Conservation (phyloP, 2,113 vertebrate genomes). For the Pelvicachromis taeniatus region DNA sequence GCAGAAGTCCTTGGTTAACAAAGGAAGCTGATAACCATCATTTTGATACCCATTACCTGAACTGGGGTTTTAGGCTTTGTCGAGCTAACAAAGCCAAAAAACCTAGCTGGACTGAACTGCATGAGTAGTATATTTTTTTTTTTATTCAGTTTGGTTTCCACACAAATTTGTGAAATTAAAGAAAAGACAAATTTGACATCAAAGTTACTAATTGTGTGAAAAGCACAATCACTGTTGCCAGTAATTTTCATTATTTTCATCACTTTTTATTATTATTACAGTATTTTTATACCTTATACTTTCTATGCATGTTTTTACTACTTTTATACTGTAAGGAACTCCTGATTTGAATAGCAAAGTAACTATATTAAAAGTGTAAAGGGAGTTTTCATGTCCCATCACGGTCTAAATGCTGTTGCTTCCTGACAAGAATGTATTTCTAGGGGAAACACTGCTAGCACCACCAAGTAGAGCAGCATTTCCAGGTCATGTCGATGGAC, state of each 20-base stretch:
- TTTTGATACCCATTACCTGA: too few species aligned
- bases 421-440: not conserved
- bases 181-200: not conserved
- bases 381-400: not conserved
- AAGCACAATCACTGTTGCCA: not conserved
- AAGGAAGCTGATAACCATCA: too few species aligned
- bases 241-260: not conserved
- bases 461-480: not conserved
- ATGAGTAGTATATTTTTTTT: not conserved
- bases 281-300: not conserved
- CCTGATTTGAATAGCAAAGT: not conserved
- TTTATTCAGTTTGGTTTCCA: not conserved
- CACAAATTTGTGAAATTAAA: not conserved
- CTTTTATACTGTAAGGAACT: not conserved
- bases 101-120: too few species aligned
- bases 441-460: not conserved
- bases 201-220: not conserved
- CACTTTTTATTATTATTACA: not conserved
- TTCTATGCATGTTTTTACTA: not conserved
- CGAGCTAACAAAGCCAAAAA: too few species aligned
- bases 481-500: slow-evolving; percentile 37
- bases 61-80: too few species aligned
- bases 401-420: not conserved
- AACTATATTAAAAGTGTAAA: not conserved
- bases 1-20: too few species aligned